A percentile compares a stretch with the other conserved stretches of the same genome.
Conservation (phyloP, 2,113 vertebrate genomes). For the Blennius ocellaris region DNA sequence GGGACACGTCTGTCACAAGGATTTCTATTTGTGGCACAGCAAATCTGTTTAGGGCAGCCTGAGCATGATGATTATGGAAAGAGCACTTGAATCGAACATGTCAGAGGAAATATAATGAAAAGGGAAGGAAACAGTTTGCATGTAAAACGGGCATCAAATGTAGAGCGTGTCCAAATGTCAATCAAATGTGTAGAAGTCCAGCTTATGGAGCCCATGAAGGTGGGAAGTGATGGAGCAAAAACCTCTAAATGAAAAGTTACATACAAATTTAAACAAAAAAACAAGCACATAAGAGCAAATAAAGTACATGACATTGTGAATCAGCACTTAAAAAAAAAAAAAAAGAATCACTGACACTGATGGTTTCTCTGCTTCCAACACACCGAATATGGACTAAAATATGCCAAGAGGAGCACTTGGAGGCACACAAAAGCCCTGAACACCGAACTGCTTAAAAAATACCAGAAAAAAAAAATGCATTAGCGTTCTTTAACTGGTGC, state of each 20-base stretch:
- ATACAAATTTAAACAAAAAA: not conserved
- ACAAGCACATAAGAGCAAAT: constrained; percentile 12
- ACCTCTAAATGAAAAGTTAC: constrained; percentile 9
- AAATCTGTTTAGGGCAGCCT: not conserved
- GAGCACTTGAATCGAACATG: not conserved
- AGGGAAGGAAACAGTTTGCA: not conserved
- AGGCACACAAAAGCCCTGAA: constrained; percentile 23
- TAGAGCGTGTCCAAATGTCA: not conserved
- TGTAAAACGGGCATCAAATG: not conserved
- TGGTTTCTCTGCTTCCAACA: constrained; percentile 9
- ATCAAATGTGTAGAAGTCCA: not conserved
- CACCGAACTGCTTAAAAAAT: constrained; percentile 47
- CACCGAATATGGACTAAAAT: constrained; percentile 38
- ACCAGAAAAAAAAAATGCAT: constrained; percentile 19
- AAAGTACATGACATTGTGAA: constrained; percentile 25
- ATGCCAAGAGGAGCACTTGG: constrained; percentile 49
- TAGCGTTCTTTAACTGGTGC: constrained; percentile 19
- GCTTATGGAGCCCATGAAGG: not conserved
- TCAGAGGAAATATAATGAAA: not conserved
- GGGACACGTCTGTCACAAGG: too few relatives aligned
- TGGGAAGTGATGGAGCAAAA: not conserved
- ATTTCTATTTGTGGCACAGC: not conserved
- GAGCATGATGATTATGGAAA: not conserved
- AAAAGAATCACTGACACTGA: constrained; percentile 32
- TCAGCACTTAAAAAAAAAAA: constrained; percentile 26